Base-by-base conservation (phyloP, 1,140 invertebrate species). In the Drosophila guanche region DNA sequence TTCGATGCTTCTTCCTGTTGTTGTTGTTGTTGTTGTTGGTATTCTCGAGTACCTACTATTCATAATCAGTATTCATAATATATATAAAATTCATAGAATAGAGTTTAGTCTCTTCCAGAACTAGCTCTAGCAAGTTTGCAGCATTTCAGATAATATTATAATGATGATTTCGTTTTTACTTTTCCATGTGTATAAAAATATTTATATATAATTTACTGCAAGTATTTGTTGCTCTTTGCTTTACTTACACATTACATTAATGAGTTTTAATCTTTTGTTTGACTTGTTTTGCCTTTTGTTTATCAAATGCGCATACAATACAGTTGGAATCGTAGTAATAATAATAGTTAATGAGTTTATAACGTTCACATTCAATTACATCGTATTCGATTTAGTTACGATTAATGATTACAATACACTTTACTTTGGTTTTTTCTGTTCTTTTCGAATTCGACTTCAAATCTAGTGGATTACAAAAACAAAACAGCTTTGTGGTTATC, bases 201-300 rank as follows among this genome's bases (percentile, higher is more conserved):
- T 79, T 79, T 88, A 59, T 81, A 76, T 76, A 81, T 88, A 81
- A 81, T 88, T 85, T 80, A 66, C 62, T 63, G 85, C 71, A 78
- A 78, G 53, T 79, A 42, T n/a, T 56, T 59, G 63, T 37, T 55
- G 69, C 76, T 78, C 76, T 57, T 55, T 56, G 33, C 33, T 37
- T 37, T 37, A 37, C 79, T 89, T 88, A 88, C 72, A 81, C 72
- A 88, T 88, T 88, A 89, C 61, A 89, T 78, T 89, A 89, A 89
- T 89, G 69, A 89, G 76, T 84, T 68, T 67, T 78, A 67, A 62
- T 60, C n/a, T 67, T 67, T 45, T 66, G 42, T 65, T 69, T 53
- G 58, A 43, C 56, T 54, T 84, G 68, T 55, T 29, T 43, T 46
- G 22, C 27, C 37, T 62, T 59, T 70, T 43, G 37, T 60, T 60